Evolutionary conservation across 92 coral and sea anemone species (phyloP).

Genomic region (Porites evermanni): DNA sequence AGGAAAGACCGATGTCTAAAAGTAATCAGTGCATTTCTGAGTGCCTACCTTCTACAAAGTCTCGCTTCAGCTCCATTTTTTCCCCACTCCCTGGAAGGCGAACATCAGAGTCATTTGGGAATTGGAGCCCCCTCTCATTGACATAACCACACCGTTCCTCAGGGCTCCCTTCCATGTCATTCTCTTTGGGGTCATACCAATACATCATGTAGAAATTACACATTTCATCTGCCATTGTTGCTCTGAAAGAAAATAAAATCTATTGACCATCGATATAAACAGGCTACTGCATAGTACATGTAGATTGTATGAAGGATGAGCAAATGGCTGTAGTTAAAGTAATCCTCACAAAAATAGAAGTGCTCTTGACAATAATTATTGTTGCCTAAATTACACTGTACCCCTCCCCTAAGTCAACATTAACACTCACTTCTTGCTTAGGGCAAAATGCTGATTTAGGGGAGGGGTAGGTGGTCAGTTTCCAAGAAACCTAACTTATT

Average conservation of each 20-base stretch:
- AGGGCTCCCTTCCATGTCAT: neutral
- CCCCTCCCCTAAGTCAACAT: no score
- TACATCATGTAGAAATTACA: conserved; percentile 98
- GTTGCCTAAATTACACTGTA: no score
- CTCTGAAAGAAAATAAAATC: conserved; percentile 48
- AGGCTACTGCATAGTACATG: neutral
- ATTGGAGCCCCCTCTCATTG: conserved; percentile 23
- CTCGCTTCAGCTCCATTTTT: conserved; percentile 91
- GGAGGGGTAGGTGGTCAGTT: no score
- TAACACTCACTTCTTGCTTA: no score
- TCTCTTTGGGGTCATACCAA: conserved; percentile 67
- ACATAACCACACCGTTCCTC: neutral
- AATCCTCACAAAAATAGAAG: no score
- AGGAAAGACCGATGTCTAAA: neutral
- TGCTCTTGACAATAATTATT: no score
- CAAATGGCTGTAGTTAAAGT: neutral
- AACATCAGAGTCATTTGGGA: conserved; percentile 77
- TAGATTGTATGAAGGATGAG: neutral
- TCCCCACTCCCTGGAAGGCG: conserved; percentile 78
- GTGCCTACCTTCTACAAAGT: conserved; percentile 30
- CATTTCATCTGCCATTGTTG: conserved; percentile 99
- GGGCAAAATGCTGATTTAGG: no score
- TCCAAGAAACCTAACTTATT: no score
- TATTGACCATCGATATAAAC: no score
- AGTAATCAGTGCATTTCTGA: neutral